Conservation (phyloP, 1,140 invertebrate genomes). For the Rhopalosiphum maidis region DNA sequence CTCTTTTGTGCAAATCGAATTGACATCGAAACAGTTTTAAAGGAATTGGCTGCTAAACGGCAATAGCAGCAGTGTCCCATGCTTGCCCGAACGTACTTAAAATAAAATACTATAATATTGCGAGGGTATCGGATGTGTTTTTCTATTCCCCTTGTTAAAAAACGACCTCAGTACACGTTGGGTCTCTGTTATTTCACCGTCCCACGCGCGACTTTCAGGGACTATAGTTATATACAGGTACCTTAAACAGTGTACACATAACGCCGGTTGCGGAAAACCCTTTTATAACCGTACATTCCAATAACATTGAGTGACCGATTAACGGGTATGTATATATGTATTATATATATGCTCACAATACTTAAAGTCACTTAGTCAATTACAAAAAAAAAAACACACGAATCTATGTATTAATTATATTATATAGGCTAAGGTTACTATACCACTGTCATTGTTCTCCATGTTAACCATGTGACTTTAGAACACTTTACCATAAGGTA, state of each 20-base stretch:
- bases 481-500: not conserved
- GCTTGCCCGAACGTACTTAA: conserved; percentile 11
- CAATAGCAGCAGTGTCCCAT: not conserved
- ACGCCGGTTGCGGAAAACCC: not conserved
- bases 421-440: not conserved
- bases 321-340: not conserved
- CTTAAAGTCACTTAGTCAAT: conserved; percentile 37
- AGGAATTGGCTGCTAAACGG: conserved; percentile 45
- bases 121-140: not conserved
- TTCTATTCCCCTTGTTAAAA: conserved; percentile 10
- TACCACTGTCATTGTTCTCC: not conserved
- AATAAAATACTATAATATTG: conserved; percentile 33
- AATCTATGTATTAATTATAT: not conserved
- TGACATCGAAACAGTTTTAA: conserved; percentile 56
- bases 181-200: not conserved
- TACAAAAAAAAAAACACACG: not conserved
- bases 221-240: not conserved
- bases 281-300: conserved; percentile 7
- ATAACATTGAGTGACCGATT: conserved; percentile 23
- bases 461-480: not conserved
- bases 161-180: conserved; percentile 13
- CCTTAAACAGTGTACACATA: not conserved
- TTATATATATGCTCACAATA: not conserved
- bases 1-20: conserved; percentile 49
- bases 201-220: not conserved